These are phyloP conservation scores for Drepanosiphum platanoidis DNA, from an alignment of 2,888 invertebrate genomes.

Conservation along the genomic window DNA sequence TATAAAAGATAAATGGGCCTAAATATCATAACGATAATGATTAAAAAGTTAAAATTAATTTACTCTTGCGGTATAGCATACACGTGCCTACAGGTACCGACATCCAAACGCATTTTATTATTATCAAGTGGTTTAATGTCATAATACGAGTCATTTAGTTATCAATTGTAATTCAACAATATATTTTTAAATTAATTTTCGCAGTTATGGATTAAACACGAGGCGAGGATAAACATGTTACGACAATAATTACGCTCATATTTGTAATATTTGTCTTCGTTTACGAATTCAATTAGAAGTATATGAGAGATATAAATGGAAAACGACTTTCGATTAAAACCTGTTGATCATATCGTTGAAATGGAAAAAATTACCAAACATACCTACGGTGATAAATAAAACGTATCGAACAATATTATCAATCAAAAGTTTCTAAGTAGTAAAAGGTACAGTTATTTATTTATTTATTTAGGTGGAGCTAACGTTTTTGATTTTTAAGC, in stretches of 20 bases:
- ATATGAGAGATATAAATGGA: background rate
- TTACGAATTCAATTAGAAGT: background rate
- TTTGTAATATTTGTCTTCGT: background rate
- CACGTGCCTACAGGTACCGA: background rate
- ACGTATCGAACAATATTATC: background rate
- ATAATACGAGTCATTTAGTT: background rate
- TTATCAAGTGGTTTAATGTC: background rate
- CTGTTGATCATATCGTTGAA: background rate
- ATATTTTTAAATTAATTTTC: background rate
- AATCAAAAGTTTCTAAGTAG: background rate
- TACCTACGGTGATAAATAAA: background rate
- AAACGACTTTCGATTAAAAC: background rate
- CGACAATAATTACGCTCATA: background rate
- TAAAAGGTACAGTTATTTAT: background rate
- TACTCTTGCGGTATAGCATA: background rate
- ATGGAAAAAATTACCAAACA: background rate
- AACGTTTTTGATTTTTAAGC: background rate
- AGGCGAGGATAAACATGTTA: background rate
- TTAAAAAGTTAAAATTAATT: constrained; percentile 7
- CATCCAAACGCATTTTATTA: background rate
- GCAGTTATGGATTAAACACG: too few species aligned
- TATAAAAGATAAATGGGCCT: background rate
- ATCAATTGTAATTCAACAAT: background rate
- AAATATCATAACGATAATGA: background rate
- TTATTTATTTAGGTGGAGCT: background rate